Evolutionary conservation across 2,113 vertebrate genomes (phyloP).

Genomic region (Perognathus longimembris): DNA sequence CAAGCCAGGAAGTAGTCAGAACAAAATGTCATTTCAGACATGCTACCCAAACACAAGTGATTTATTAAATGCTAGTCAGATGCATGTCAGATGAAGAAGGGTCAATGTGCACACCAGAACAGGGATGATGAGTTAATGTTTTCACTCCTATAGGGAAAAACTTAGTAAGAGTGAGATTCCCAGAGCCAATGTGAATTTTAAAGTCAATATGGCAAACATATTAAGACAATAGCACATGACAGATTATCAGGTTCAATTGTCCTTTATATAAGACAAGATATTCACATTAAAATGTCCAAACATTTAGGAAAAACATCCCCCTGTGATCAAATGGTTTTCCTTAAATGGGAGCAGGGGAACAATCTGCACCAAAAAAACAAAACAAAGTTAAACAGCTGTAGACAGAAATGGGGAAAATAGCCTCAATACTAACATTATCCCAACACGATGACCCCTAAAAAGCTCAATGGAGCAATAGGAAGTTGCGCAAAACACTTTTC

Average conservation of each 20-base stretch:
- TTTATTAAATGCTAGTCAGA: not conserved
- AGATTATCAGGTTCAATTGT: not conserved
- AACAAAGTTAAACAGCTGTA: not conserved
- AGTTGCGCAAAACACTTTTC: not conserved
- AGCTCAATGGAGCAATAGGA: not conserved
- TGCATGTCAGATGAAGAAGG: not conserved
- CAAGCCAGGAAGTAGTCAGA: not conserved
- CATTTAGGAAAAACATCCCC: not conserved
- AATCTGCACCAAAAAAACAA: not conserved
- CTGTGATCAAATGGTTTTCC: not conserved
- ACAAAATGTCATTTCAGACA: not conserved
- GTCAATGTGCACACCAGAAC: not conserved
- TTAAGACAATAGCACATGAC: not conserved
- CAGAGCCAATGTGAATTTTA: not conserved
- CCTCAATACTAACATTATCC: not conserved
- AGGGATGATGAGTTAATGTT: not conserved
- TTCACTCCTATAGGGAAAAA: not conserved
- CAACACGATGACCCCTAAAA: not conserved
- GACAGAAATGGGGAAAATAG: too few species aligned
- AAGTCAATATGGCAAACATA: not conserved
- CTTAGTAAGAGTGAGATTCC: not conserved
- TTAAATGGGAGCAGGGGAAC: not conserved
- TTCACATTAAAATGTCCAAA: not conserved
- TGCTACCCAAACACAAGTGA: not conserved
- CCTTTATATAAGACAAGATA: not conserved